Conservation (phyloP, 2,113 vertebrate species). For the Zonotrichia leucophrys region DNA sequence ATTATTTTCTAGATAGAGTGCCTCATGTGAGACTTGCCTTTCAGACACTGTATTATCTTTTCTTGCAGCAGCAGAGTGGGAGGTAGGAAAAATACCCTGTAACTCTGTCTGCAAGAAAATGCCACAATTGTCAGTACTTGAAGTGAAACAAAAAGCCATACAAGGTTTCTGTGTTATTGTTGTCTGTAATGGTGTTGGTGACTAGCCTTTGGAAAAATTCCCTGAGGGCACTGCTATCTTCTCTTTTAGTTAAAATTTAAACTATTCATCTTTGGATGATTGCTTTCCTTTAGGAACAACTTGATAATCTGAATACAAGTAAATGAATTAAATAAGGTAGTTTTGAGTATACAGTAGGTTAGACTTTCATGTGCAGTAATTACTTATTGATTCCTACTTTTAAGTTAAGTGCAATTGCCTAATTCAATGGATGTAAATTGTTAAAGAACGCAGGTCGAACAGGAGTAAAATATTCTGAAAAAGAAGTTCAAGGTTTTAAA, state of each 20-base stretch:
- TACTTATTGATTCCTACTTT: background rate
- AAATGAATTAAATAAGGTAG: background rate
- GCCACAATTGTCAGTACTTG: background rate
- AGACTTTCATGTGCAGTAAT: background rate
- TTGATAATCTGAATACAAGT: background rate
- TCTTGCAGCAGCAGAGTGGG: background rate
- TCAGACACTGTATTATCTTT: background rate
- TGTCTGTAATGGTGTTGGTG: background rate
- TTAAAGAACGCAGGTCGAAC: background rate
- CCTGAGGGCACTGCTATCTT: background rate
- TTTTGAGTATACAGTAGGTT: background rate
- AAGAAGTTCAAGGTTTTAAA: background rate
- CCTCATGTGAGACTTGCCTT: background rate
- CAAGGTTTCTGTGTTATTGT: background rate
- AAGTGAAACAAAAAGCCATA: background rate
- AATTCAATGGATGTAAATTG: background rate
- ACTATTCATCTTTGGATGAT: background rate
- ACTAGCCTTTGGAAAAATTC: background rate
- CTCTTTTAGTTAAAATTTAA: background rate
- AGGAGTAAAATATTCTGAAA: background rate
- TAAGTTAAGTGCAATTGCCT: background rate
- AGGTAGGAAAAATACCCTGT: background rate
- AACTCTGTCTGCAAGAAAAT: background rate
- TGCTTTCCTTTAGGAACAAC: background rate
- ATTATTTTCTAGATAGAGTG: background rate